Conservation (phyloP, 2,888 invertebrate species). For the Strigamia maritima region DNA sequence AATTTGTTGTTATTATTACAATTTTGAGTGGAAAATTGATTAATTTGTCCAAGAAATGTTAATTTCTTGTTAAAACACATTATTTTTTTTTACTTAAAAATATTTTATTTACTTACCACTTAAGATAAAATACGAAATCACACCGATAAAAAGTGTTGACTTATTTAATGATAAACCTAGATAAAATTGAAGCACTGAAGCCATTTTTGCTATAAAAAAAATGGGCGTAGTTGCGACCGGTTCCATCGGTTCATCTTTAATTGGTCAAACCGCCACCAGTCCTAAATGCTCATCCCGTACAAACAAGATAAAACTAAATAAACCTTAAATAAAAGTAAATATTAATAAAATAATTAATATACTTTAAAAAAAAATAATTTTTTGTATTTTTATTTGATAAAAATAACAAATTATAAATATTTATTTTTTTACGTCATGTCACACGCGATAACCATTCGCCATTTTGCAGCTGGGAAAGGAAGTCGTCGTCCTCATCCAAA, state of each 20-base stretch:
- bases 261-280: neutral
- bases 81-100: neutral
- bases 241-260: neutral
- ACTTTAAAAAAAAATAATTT: neutral
- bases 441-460: conserved; percentile 36
- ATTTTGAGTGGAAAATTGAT: too few species aligned
- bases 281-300: neutral
- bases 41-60: too few species aligned
- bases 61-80: too few species aligned
- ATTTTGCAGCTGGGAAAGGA: conserved; percentile 36
- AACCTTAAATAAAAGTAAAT: neutral
- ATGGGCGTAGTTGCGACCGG: neutral
- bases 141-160: neutral
- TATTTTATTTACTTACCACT: neutral
- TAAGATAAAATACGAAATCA: neutral
- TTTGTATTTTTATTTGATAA: neutral
- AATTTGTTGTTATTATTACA: too few species aligned
- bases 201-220: neutral
- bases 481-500: conserved; percentile 33
- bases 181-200: neutral
- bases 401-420: neutral
- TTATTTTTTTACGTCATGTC: neutral
- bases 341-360: neutral
- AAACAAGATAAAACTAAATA: neutral
- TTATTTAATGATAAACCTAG: neutral